phyloP scores from a whole-genome alignment of 1,140 invertebrate species.

The Drosophila busckii region DNA sequence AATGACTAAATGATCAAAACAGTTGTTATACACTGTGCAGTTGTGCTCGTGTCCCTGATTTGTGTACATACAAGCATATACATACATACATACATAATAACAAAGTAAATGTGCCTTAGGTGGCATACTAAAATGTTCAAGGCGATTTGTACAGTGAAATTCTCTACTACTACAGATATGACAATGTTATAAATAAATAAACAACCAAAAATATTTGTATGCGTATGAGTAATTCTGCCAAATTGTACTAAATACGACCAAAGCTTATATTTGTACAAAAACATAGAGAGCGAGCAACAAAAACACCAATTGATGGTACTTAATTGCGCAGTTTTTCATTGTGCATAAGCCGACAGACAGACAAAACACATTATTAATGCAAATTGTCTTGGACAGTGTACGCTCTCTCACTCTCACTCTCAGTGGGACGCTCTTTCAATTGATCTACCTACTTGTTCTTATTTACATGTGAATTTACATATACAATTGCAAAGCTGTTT shows the following conservation, averaged over 20 bases:
- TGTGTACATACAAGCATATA: no score
- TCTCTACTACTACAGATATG: slow-evolving; percentile 24
- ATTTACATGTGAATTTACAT: slow-evolving; percentile 29
- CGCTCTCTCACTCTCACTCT: slow-evolving; percentile 6
- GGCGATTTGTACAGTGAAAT: no score
- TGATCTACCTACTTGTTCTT: slow-evolving; percentile 8
- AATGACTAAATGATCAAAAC: no score
- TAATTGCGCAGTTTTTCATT: slow-evolving; percentile 38
- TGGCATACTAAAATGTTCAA: slow-evolving; percentile 2
- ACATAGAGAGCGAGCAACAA: slow-evolving; percentile 20
- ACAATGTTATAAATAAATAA: slow-evolving; percentile 28
- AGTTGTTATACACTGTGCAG: no score
- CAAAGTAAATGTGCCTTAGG: no score
- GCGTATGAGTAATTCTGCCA: slow-evolving; percentile 22
- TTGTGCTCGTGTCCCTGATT: no score
- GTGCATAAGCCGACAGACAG: slow-evolving; percentile 13
- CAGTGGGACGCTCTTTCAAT: slow-evolving; percentile 14
- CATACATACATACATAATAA: no score
- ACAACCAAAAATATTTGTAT: slow-evolving; percentile 5
- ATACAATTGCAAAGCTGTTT: slow-evolving; percentile 27
- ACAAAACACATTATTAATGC: slow-evolving; percentile 33
- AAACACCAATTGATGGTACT: slow-evolving; percentile 29
- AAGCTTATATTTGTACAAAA: slow-evolving; percentile 17
- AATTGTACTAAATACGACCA: slow-evolving; percentile 22
- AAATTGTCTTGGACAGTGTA: slow-evolving; percentile 27